Percentiles rank a stretch among this genome's conserved stretches.
phyloP scores from a whole-genome alignment of 2,797 vertebrate species.

The Poeciliopsis turneri region DNA sequence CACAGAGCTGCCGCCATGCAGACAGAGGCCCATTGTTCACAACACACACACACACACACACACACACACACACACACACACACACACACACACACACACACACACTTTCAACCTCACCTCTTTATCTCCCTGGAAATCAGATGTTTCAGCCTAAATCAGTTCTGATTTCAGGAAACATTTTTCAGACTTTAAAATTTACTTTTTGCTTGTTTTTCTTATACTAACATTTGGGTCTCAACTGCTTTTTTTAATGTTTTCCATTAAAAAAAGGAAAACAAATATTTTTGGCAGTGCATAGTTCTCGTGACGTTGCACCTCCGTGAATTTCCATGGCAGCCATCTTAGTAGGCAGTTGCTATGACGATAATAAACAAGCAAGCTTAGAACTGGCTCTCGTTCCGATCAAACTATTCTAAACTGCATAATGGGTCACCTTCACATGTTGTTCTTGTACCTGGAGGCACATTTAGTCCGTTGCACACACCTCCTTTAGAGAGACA shows the following conservation, averaged over 20 bases:
- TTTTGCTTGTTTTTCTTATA: too few species aligned
- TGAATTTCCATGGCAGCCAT: too few species aligned
- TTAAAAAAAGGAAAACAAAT: too few species aligned
- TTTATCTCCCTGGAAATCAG: not conserved
- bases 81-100: constrained; percentile 8
- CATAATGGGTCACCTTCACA: too few species aligned
- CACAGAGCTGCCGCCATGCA: constrained; percentile 51
- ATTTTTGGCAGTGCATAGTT: too few species aligned
- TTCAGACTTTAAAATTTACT: not conserved
- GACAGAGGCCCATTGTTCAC: constrained; percentile 62
- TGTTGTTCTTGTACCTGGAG: not conserved
- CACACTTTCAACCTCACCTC: constrained; percentile 9
- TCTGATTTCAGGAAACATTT: not conserved
- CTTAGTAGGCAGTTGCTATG: too few species aligned
- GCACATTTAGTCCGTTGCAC: constrained; percentile 5
- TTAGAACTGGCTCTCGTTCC: too few species aligned
- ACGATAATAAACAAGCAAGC: too few species aligned
- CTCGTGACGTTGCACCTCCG: too few species aligned
- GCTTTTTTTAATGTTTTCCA: too few species aligned
- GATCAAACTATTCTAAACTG: too few species aligned
- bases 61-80: constrained; percentile 8
- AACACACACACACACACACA: constrained; percentile 7
- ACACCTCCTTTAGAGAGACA: constrained; percentile 7
- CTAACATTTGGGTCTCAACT: too few species aligned
- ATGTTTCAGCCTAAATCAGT: not conserved